phyloP scores from a whole-genome alignment of 2,888 invertebrate species.

The Sussaba pulchella region DNA sequence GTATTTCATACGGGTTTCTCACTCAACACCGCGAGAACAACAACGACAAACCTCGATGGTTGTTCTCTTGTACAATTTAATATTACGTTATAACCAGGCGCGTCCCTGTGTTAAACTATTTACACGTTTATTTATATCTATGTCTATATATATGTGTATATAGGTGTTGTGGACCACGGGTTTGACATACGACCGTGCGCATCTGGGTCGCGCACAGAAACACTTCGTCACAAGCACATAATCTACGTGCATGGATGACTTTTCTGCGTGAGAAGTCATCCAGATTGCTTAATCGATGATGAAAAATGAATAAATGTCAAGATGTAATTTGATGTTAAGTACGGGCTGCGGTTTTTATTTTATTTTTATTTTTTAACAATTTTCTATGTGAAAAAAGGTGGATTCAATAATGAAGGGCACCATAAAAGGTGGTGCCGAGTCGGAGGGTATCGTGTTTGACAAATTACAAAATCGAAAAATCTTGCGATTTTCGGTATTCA shows the following conservation, averaged over 20 bases:
- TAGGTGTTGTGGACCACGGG: constrained; percentile 1
- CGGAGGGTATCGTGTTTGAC: no score
- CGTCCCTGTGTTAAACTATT: constrained; percentile 4
- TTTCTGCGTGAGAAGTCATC: constrained; percentile 26
- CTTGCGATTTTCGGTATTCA: no score
- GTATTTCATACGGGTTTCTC: constrained; percentile 25
- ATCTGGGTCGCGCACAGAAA: constrained; percentile 59
- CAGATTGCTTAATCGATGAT: no score
- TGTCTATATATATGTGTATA: background rate
- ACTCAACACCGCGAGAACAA: constrained; percentile 25
- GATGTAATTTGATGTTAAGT: no score
- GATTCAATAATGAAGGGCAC: no score
- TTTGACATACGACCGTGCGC: constrained; percentile 47
- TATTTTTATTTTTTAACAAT: no score
- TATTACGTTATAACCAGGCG: background rate
- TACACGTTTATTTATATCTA: constrained; percentile 1
- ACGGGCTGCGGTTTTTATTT: no score
- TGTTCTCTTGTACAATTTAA: constrained; percentile 23
- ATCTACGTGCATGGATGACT: constrained; percentile 22
- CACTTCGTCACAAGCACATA: constrained; percentile 39
- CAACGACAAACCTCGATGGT: constrained; percentile 34
- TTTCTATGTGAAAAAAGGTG: no score
- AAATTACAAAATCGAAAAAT: no score
- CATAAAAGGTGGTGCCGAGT: no score
- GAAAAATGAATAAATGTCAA: no score